Percentiles rank a stretch among this genome's conserved stretches.
phyloP scores from a whole-genome alignment of 2,888 invertebrate genomes.

The Ophion slaviceki region DNA sequence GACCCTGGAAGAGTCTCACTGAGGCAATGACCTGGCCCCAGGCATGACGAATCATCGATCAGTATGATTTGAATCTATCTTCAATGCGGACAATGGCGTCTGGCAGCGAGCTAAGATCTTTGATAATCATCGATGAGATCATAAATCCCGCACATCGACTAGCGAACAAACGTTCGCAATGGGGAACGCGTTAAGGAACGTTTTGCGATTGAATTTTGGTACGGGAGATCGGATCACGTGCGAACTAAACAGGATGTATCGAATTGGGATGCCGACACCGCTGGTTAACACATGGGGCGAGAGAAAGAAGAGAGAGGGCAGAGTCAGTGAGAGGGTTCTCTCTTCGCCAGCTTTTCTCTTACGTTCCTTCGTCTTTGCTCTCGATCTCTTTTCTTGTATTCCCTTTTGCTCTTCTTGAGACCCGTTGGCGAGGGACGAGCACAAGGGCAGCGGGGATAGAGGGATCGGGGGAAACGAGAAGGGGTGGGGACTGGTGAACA shows the following conservation, averaged over 20 bases:
- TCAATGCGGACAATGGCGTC: no score
- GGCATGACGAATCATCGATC: not conserved
- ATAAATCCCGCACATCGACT: not conserved
- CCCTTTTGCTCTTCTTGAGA: conserved; percentile 32
- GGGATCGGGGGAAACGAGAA: not conserved
- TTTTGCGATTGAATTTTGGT: conserved; percentile 19
- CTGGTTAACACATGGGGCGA: conserved; percentile 74
- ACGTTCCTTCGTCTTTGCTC: conserved; percentile 41
- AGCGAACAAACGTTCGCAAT: conserved; percentile 1
- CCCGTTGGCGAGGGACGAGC: conserved; percentile 25
- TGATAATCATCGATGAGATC: not conserved
- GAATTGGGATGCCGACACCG: conserved; percentile 73
- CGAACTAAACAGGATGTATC: conserved; percentile 71
- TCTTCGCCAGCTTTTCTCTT: conserved; percentile 49
- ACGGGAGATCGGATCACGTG: conserved; percentile 42
- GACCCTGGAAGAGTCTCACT: not conserved
- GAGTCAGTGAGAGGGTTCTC: conserved; percentile 52
- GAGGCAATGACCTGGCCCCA: not conserved
- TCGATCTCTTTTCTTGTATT: conserved; percentile 57
- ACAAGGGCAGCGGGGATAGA: not conserved
- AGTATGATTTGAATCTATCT: not conserved
- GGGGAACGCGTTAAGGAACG: not conserved
- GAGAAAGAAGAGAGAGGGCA: conserved; percentile 38
- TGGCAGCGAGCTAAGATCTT: no score
- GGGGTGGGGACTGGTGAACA: not conserved